These are phyloP conservation scores for Anneissia japonica DNA, from an alignment of 35 echinoderm and acorn worm genomes.

Conservation along the genomic window DNA sequence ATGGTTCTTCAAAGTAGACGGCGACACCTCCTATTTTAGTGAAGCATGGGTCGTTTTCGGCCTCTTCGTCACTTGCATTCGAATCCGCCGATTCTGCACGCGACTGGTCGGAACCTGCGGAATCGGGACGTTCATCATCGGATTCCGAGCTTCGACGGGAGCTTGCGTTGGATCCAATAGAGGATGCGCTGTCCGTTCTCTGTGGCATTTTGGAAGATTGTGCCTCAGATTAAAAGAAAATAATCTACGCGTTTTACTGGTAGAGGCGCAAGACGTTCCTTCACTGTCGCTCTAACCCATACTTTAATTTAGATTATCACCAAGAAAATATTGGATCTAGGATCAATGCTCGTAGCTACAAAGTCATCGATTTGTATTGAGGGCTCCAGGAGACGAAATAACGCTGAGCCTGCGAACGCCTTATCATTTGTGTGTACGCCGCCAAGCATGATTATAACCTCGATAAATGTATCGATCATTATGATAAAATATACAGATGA, in stretches of 20 bases:
- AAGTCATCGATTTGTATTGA: not conserved
- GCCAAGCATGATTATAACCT: not conserved
- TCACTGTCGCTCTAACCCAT: not conserved
- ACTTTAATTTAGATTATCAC: not conserved
- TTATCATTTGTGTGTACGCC: not conserved
- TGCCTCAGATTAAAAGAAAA: no score
- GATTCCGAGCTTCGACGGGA: not conserved
- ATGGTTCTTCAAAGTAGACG: constrained; percentile 41
- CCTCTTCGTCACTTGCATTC: constrained; percentile 10
- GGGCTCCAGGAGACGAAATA: not conserved
- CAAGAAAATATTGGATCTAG: not conserved
- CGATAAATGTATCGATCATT: not conserved
- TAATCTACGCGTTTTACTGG: not conserved
- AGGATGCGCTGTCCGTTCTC: not conserved
- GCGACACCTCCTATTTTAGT: constrained; percentile 65
- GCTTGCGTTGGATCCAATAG: not conserved
- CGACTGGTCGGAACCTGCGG: constrained; percentile 30
- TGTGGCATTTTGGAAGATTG: not conserved
- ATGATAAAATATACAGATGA: not conserved
- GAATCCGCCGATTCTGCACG: constrained; percentile 26
- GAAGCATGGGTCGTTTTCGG: constrained; percentile 34
- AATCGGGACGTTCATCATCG: not conserved
- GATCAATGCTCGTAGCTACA: not conserved
- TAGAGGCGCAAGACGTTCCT: not conserved
- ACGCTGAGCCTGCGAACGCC: not conserved